Evolutionary conservation across 2,797 vertebrate species (phyloP), one percentile per base, ranked within the genome.

Genomic region (Smutsia gigantea): DNA sequence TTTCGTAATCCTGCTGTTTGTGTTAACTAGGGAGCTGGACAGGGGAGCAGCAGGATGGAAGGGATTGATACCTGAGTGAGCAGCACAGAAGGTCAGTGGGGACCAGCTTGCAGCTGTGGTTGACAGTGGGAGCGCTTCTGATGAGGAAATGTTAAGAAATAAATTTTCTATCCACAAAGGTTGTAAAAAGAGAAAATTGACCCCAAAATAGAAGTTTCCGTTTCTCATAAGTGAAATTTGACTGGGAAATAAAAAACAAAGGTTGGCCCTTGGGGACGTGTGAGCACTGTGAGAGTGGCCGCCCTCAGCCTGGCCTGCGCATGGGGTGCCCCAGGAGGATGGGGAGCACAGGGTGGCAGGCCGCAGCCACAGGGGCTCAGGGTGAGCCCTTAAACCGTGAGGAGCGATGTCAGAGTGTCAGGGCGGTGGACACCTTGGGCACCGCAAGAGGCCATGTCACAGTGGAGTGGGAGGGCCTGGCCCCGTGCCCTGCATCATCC

Each of bases 271-370:
- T 2, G 46, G 59, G 66, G 77, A 34, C 0, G 0, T 3, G 2
- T 49, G 27, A 18, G 57, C 0, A 0, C 3, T 2, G 1, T 0
- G 11, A 6, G 55, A 18, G 31, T 0, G 19, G 17, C 31, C 4
- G 25, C 0, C 2, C 4, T 69, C 46, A 46, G 46, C 46, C 46
- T 46, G 10, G 46, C 46, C 46, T 12, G 10, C 11, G 46, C 10
- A 12, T 12, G 46, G 46, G 11, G 46, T 46, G 46, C 37, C 81
- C 42, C 3, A 1, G 27, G 63, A 21, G 77, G n/a, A 42, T 0
- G 7, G 7, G 27, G 29, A 3, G 19, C 27, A 39, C 19, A 0
- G 71, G 31, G 11, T 15, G 23, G 69, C 11, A 29, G 89, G 34
- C 55, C 49, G 5, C 37, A 49, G 31, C 85, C 39, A 21, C 39